A percentile compares a stretch with the other conserved stretches of the same genome.
Conservation (phyloP, 2,888 invertebrate species). For the Tholera decimalis region DNA sequence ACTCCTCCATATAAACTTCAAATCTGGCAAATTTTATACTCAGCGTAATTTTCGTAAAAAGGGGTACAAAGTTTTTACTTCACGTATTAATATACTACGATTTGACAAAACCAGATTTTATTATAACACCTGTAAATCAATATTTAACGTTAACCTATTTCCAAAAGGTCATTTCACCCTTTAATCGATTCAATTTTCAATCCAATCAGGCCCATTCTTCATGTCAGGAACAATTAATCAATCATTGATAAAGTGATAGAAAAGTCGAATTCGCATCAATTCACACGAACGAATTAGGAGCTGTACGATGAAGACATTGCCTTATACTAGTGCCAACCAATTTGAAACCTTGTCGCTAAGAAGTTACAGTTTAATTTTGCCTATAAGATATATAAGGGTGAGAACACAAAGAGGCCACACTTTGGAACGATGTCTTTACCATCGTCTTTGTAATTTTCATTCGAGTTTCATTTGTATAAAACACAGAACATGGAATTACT, state of each 20-base stretch:
- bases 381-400: slow-evolving; percentile 3
- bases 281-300: slow-evolving; percentile 46
- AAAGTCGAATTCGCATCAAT: slow-evolving; percentile 47
- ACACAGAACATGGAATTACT: neutral
- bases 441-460: slow-evolving; percentile 61
- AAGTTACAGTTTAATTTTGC: neutral
- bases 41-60: too few relatives aligned
- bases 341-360: slow-evolving; percentile 7
- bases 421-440: slow-evolving; percentile 49
- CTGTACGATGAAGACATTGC: slow-evolving; percentile 47
- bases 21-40: too few relatives aligned
- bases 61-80: too few relatives aligned
- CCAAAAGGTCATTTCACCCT: neutral
- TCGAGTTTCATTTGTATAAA: slow-evolving; percentile 56
- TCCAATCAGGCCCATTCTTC: neutral
- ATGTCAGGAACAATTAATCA: slow-evolving; percentile 40
- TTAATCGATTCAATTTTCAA: neutral
- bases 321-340: slow-evolving; percentile 2
- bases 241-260: slow-evolving; percentile 41
- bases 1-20: too few relatives aligned
- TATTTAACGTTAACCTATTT: neutral
- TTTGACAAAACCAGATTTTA: too few relatives aligned
- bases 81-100: too few relatives aligned
- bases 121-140: neutral
- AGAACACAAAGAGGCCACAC: slow-evolving; percentile 42